Base-by-base conservation (phyloP, 2,113 vertebrate genomes). In the Cichladusa arquata region DNA sequence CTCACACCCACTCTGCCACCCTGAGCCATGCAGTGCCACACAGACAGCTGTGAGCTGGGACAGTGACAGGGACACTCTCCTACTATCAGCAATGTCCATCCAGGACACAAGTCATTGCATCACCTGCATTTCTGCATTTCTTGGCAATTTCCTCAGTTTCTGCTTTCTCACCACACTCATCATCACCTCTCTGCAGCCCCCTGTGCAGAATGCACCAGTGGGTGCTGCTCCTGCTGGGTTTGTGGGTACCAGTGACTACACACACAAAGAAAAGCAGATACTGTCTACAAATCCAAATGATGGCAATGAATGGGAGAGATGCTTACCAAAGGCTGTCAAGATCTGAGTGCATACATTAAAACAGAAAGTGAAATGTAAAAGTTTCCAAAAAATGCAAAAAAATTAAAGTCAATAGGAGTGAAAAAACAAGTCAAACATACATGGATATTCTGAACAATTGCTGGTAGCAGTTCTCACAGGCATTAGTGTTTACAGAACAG, bases 311-410 rank as follows among this genome's bases (percentile, higher is more conserved):
- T 95, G 96, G 96, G 97, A 97, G 93, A 94, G 92, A 95, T 97
- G 98, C 98, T 98, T 98, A 98, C 98, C 98, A 97, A 97, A 98
- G 29, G 97, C 94, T 96, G 94, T 98, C 97, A 98, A 97, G 96
- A 80, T 98, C 98, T 98, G 98, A 95, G 97, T 97, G 97, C 97
- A 93, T 97, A 98, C 95, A 97, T 98, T 90, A 90, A 98, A 98
- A 98, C 96, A 98, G 97, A 98, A 98, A 98, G 96, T 97, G 97
- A 98, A 96, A 97, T 98, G 97, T 97, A 96, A 97, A 98, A 96
- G 62, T 81, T 84, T 81, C 54, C 93, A 84, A 96, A 97, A 96
- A 97, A 95, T 31, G 88, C 71, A 92, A 96, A 97, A 51, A 97
- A 97, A 74, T 45, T 93, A 84, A 97, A 88, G 86, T 97, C 97